These are phyloP conservation scores for Eucera pruinosa DNA, from an alignment of 2,888 invertebrate genomes.

Conservation along the genomic window DNA sequence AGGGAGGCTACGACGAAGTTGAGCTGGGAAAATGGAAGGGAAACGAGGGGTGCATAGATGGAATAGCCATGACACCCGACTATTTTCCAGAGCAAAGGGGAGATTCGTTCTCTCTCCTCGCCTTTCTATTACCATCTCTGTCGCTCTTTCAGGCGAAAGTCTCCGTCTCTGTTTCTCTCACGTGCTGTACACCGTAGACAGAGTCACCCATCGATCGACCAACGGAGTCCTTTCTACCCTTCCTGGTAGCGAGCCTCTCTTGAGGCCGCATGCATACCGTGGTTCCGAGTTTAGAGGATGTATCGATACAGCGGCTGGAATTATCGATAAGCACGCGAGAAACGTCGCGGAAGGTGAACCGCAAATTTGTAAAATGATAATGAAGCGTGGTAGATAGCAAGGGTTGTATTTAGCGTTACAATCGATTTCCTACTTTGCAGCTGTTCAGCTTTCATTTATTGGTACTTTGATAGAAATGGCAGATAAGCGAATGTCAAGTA, in stretches of 20 bases:
- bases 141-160: background rate
- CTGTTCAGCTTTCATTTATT: background rate
- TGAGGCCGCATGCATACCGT: slow-evolving; percentile 21
- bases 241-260: slow-evolving; percentile 23
- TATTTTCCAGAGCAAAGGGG: slow-evolving; percentile 30
- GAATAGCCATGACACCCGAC: slow-evolving; percentile 38
- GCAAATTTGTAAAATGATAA: background rate
- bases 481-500: too few species aligned
- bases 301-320: slow-evolving; percentile 28
- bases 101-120: slow-evolving; percentile 11
- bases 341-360: background rate
- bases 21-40: background rate
- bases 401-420: too few species aligned
- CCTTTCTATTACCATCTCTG: background rate
- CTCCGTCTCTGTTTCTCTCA: background rate
- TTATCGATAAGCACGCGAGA: slow-evolving; percentile 43
- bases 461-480: too few species aligned
- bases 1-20: background rate
- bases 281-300: slow-evolving; percentile 24
- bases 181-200: slow-evolving; percentile 31
- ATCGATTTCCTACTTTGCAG: background rate
- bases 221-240: slow-evolving; percentile 43
- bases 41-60: slow-evolving; percentile 12
- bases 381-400: too few species aligned
- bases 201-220: slow-evolving; percentile 63